Evolutionary conservation across 2,888 invertebrate genomes (phyloP).

Genomic region (Oscheius sp.): DNA sequence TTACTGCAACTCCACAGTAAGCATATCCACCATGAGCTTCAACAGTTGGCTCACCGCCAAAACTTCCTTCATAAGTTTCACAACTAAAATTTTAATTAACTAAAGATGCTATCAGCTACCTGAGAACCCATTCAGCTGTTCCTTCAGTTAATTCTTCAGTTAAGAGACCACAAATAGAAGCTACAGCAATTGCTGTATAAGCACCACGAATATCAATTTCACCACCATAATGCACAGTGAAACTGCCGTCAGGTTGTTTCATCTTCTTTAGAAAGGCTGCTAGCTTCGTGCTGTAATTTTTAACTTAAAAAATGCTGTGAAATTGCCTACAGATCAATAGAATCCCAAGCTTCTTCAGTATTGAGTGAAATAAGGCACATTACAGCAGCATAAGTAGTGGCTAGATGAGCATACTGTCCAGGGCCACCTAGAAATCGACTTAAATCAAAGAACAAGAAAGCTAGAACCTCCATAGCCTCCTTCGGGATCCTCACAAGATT

Average conservation of each 20-base stretch:
- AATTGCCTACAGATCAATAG: constrained; percentile 82
- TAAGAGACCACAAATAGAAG: constrained; percentile 84
- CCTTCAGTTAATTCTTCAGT: constrained; percentile 84
- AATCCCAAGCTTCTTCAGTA: constrained; percentile 85
- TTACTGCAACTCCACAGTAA: constrained; percentile 92
- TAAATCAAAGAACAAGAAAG: neutral
- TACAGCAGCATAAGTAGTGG: constrained; percentile 96
- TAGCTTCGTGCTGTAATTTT: constrained; percentile 78
- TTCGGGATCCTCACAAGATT: constrained; percentile 68
- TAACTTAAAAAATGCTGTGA: neutral
- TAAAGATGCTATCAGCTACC: constrained; percentile 73
- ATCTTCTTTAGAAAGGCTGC: constrained; percentile 84
- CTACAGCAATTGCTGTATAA: constrained; percentile 94
- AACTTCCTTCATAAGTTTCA: constrained; percentile 98
- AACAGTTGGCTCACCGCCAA: constrained; percentile 90
- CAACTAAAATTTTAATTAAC: constrained; percentile 78
- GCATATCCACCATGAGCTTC: constrained; percentile 99
- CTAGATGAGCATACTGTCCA: constrained; percentile 89
- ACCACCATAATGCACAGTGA: constrained; percentile 89
- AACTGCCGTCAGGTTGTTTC: constrained; percentile 87
- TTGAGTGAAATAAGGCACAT: constrained; percentile 91
- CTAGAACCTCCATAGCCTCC: constrained; percentile 80
- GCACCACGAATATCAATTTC: constrained; percentile 80
- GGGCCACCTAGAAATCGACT: constrained; percentile 84
- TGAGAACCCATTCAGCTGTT: constrained; percentile 90